phyloP scores from a whole-genome alignment of 2,888 invertebrate species.

The Watsonalla cultraria region DNA sequence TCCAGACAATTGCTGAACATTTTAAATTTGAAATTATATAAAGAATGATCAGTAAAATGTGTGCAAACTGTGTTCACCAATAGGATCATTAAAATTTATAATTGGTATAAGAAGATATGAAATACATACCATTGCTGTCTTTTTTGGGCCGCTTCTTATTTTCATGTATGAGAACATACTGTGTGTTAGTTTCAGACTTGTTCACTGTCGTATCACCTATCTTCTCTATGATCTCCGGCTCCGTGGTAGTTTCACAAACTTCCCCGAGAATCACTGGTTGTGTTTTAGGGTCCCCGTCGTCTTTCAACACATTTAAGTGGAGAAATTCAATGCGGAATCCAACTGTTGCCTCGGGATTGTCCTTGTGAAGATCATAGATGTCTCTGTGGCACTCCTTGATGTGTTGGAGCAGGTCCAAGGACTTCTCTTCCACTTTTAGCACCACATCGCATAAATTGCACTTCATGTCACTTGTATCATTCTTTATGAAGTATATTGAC shows the following conservation, averaged over 20 bases:
- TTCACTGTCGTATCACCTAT: slow-evolving; percentile 11
- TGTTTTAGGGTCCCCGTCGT: slow-evolving; percentile 36
- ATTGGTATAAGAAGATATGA: no score
- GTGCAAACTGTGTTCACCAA: no score
- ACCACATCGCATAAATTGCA: slow-evolving; percentile 58
- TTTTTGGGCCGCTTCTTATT: slow-evolving; percentile 24
- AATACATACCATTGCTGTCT: neutral
- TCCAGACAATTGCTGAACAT: no score
- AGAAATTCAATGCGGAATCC: slow-evolving; percentile 68
- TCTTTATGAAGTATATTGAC: slow-evolving; percentile 51
- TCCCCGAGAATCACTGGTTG: slow-evolving; percentile 51
- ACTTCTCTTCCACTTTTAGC: slow-evolving; percentile 38
- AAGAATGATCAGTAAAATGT: no score
- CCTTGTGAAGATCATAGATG: slow-evolving; percentile 58
- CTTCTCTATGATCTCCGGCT: slow-evolving; percentile 11
- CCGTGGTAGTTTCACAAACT: slow-evolving; percentile 41
- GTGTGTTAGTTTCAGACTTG: slow-evolving; percentile 30
- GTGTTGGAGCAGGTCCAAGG: slow-evolving; percentile 42
- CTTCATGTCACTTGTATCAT: slow-evolving; percentile 31
- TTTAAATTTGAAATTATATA: no score
- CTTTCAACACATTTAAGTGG: slow-evolving; percentile 53
- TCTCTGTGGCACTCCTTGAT: slow-evolving; percentile 49
- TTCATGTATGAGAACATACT: slow-evolving; percentile 43
- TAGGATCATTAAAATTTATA: no score
- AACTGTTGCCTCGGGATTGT: slow-evolving; percentile 51